Base-by-base conservation (phyloP, 2,888 invertebrate genomes). In the Ferdinandea cuprea region DNA sequence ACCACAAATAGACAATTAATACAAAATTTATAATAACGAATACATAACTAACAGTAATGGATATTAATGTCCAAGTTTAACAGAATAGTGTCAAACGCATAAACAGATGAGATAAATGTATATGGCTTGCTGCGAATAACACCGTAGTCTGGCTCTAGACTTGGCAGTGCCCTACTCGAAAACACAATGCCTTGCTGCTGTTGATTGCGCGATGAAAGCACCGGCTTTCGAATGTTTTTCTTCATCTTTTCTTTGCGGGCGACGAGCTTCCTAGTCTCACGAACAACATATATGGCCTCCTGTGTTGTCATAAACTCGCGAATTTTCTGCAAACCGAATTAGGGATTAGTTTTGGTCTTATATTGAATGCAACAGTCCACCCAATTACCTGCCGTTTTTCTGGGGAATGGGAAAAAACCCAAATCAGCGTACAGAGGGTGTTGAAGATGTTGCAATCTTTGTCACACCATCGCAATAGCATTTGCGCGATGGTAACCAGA, bases 401-500 rank as follows among this genome's bases (percentile, higher is more conserved):
- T 11, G 89, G 88, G 40, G 88, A 89, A 76, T 91, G 91, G 0
- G 89, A 91, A 88, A 94, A 94, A 9, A 95, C 90, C 94, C 94
- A 95, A 42, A 95, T 88, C 32, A 94, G 92, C 0, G 95, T 95
- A 58, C 93, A 93, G 28, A 95, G 88, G 21, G 93, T 92, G 85
- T 94, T 93, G 86, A 94, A 94, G 63, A 94, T 89, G 48, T 92
- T 92, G 4, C 92, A 92, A 86, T 95, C 94, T 86, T 93, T 94
- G 87, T 93, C 94, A 87, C 94, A 94, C 91, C 93, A 95, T 68
- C 94, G 92, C 88, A 92, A 90, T 92, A 95, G 92, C 88, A 94
- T 92, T 86, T 93, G 94, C 42, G 95, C 89, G 52, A 95, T 91
- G 1, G 92, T 92, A 25, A 93, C 91, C 17, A 95, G 92, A 58